Evolutionary conservation across 2,113 vertebrate species (phyloP), one percentile per base, ranked within the genome.

Genomic region (Herpailurus yagouaroundi): DNA sequence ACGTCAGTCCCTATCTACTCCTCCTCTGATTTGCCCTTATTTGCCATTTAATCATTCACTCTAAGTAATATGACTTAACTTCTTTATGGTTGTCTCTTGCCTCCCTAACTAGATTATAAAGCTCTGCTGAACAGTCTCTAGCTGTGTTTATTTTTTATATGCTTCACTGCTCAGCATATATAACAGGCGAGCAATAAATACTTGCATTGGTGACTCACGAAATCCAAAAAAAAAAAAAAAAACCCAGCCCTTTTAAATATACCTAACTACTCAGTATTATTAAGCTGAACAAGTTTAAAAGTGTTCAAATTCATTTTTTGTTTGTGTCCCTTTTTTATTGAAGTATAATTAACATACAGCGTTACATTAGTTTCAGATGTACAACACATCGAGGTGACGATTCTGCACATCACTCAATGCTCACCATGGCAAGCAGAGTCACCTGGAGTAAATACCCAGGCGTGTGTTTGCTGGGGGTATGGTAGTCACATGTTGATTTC

Each of bases 111-210:
- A 74, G n/a, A 91, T 83, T 83, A 80, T 83, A 69, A 95, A 95
- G 9, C 6, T 45, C n/a, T 52, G 18, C 31, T 81, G 38, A 95
- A 80, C 6, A 50, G 57, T 68, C 83, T 95, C 33, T 57, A 79
- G 60, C 77, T 87, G 66, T 96, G 45, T 96, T 92, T 94, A 38
- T 86, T 86, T 74, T 94, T 94, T 80, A 33, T 95, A 92, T 96
- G 83, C 71, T 96, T 92, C 55, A 71, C 21, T 92, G 33, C 50
- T 85, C 41, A 84, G 81, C 57, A n/a, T 66, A 91, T 80, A 50
- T 68, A 84, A 77, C 48, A 81, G 9, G 33, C 27, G 0, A 89
- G 27, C 25, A 64, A 13, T 83, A 89, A 83, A 68, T 97, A 80
- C 89, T 92, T 87, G 36, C 86, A 87, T 64, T 89, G 64, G 48